Evolutionary conservation across 2,888 invertebrate species (phyloP).

Genomic region (Ochlodes sylvanus): DNA sequence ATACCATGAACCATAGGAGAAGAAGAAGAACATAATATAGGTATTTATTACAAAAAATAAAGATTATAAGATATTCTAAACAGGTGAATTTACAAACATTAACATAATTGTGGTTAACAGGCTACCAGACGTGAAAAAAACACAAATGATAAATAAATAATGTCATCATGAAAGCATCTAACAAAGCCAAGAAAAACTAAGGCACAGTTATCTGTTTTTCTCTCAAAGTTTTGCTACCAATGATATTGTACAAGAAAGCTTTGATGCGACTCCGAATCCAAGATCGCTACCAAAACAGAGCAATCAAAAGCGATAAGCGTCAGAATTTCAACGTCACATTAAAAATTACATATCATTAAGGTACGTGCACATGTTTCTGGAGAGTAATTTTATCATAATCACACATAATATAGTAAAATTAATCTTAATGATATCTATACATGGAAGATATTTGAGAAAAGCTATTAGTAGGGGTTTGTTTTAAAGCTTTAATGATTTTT

Average conservation of each 20-base stretch:
- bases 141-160: background rate
- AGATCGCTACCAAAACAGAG: constrained; percentile 24
- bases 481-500: no score
- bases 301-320: constrained; percentile 31
- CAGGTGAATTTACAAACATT: no score
- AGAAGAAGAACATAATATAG: no score
- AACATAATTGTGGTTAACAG: background rate
- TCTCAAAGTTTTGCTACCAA: constrained; percentile 1
- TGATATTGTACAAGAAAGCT: constrained; percentile 18
- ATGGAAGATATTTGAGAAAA: no score
- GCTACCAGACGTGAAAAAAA: no score
- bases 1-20: no score
- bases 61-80: no score
- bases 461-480: no score
- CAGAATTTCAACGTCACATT: constrained; percentile 30
- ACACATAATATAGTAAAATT: background rate
- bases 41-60: no score
- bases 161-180: background rate
- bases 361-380: background rate
- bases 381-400: background rate
- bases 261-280: constrained; percentile 12
- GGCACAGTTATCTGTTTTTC: no score
- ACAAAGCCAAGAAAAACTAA: background rate
- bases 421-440: no score
- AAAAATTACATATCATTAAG: constrained; percentile 24